Conservation (phyloP, 1,140 invertebrate species). For the Drosophila subpulchrella region DNA sequence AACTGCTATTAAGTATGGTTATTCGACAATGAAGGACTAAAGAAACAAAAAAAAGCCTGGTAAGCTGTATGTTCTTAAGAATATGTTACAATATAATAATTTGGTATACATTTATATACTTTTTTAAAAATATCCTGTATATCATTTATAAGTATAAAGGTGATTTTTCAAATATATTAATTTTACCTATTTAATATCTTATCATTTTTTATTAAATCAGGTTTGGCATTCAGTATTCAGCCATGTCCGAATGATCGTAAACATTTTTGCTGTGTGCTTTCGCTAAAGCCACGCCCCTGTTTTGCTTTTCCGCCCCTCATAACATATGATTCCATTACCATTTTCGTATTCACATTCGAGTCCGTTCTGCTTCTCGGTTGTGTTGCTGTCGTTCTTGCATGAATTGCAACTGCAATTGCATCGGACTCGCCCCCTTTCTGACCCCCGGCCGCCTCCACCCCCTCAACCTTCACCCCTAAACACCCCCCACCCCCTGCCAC, state of each 20-base stretch:
- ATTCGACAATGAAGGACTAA: too few species aligned
- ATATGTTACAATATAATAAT: too few species aligned
- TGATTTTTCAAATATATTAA: too few species aligned
- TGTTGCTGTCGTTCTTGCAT: constrained; percentile 57
- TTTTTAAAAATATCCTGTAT: too few species aligned
- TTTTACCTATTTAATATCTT: too few species aligned
- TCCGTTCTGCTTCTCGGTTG: constrained; percentile 42
- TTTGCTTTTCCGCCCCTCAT: constrained; percentile 18
- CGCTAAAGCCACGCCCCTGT: constrained; percentile 6
- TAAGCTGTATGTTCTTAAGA: too few species aligned
- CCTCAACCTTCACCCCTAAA: constrained; percentile 11
- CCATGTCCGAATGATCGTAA: not conserved
- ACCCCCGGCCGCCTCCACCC: constrained; percentile 7
- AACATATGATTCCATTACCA: constrained; percentile 66
- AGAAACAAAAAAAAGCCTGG: too few species aligned
- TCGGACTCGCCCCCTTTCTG: constrained; percentile 19
- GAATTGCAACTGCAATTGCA: constrained; percentile 45
- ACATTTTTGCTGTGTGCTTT: constrained; percentile 1
- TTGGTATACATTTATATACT: too few species aligned
- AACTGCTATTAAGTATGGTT: too few species aligned
- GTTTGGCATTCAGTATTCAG: not conserved
- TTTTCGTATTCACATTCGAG: constrained; percentile 42
- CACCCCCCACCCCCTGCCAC: not conserved
- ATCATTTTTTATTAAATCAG: too few species aligned
- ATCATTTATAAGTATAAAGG: too few species aligned